Evolutionary conservation across 2,113 vertebrate genomes (phyloP), one percentile per base, ranked within the genome.

Genomic region (Theristicus caerulescens): DNA sequence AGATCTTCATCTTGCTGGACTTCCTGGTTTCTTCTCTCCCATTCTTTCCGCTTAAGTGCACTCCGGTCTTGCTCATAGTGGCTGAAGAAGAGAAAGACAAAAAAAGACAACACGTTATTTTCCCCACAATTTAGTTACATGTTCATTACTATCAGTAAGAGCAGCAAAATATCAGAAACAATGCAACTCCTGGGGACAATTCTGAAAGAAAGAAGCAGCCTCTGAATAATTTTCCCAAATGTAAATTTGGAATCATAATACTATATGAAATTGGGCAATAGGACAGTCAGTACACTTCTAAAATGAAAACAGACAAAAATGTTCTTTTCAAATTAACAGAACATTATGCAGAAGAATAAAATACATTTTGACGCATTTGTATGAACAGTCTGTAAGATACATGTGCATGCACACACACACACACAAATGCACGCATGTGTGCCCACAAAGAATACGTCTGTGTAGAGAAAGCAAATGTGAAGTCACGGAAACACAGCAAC

Each of bases 1-100:
- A 99, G 98, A 97, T 99, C 99, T 47, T 99, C 99, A 98, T 99
- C 99, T 97, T 99, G 99, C 94, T 99, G 99, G 88, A 99, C 99
- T 98, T 99, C 99, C 98, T 99, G 99, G 88, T 98, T 99, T 97
- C 99, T 99, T 82, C 99, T 98, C 97, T 99, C 99, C 99, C 99
- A 99, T 95, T 99, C 99, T 62, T 99, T 99, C 96, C 99, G 98
- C 97, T 99, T 99, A 98, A 99, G 98, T 24, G 98, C 98, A 74
- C 97, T 99, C 97, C 99, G 99, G 96, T 99, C 99, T 83, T 99
- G 99, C 97, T 99, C 99, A 98, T 99, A 99, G 98, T 99, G 99
- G 97, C 99, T 99, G 97, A 44, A 96, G 96, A 93, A 95, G 86
- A 94, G 96, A 94, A 96, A 74, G 69, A 97, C 13, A 96, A 92